A percentile compares a stretch with the other conserved stretches of the same genome.
Evolutionary conservation across 2,113 vertebrate species (phyloP).

Genomic region (Lepisosteus oculatus): DNA sequence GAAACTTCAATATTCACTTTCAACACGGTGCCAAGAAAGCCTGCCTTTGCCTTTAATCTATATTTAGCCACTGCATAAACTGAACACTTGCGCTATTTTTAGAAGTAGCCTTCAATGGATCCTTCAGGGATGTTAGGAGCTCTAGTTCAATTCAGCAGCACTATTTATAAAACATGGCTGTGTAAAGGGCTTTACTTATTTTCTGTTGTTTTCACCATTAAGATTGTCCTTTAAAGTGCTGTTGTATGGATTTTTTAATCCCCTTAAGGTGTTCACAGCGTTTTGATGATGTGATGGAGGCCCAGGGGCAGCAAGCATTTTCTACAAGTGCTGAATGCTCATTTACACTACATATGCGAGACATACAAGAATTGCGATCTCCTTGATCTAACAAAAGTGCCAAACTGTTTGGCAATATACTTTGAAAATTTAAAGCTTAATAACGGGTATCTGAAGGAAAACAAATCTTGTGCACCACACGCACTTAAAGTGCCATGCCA

Average conservation of each 20-base stretch:
- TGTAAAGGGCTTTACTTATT: not conserved
- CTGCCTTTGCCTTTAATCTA: slow-evolving; percentile 6
- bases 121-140: slow-evolving; percentile 9
- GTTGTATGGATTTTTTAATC: not conserved
- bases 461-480: too few relatives aligned
- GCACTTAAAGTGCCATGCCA: not conserved
- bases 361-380: too few relatives aligned
- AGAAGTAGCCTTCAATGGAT: slow-evolving; percentile 7
- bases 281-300: not conserved
- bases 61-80: not conserved
- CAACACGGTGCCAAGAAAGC: not conserved
- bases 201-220: not conserved
- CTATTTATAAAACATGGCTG: not conserved
- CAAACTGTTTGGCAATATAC: not conserved
- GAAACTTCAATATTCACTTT: too few relatives aligned
- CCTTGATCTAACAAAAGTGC: not conserved
- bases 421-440: not conserved
- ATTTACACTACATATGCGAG: not conserved
- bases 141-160: not conserved
- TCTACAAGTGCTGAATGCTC: not conserved
- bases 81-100: slow-evolving; percentile 12
- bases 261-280: not conserved
- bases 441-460: not conserved
- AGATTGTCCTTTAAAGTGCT: too few relatives aligned
- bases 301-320: too few relatives aligned